A percentile compares a stretch with the other conserved stretches of the same genome.
These are phyloP conservation scores for Dorcus hopei DNA, from an alignment of 2,888 invertebrate species.

Conservation along the genomic window DNA sequence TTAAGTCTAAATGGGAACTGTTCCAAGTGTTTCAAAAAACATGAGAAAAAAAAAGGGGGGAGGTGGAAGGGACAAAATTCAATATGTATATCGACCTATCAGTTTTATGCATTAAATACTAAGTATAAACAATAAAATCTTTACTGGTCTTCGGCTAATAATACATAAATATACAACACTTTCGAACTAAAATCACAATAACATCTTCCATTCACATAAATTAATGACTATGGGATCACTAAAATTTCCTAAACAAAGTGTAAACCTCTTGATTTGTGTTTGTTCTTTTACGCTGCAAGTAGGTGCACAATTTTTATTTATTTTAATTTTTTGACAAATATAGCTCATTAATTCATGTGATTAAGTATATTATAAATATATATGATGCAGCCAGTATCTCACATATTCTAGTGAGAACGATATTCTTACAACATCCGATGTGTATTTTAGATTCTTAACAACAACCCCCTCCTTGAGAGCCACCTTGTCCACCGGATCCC, in stretches of 20 bases:
- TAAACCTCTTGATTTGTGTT: conserved; percentile 1
- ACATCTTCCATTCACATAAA: conserved; percentile 29
- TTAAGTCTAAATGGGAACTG: too few species aligned
- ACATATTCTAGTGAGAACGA: conserved; percentile 14
- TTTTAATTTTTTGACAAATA: conserved; percentile 4
- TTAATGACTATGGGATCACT: conserved; percentile 21
- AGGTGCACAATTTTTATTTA: neutral
- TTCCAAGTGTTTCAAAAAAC: neutral
- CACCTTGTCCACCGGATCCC: conserved; percentile 76
- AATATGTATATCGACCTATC: too few species aligned
- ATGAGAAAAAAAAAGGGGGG: neutral
- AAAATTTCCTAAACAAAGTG: neutral
- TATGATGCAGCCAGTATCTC: conserved; percentile 14
- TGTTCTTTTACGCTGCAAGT: conserved; percentile 1
- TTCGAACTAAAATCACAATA: conserved; percentile 33
- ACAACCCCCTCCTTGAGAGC: conserved; percentile 85
- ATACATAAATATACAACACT: conserved; percentile 32
- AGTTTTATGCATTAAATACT: neutral
- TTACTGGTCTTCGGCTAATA: conserved; percentile 8
- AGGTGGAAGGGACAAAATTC: neutral
- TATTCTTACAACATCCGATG: conserved; percentile 23
- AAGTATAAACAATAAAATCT: conserved; percentile 5
- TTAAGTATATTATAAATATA: conserved; percentile 3
- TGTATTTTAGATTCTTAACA: conserved; percentile 60
- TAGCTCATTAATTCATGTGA: conserved; percentile 21